Evolutionary conservation across 2,113 vertebrate genomes (phyloP), one percentile per base, ranked within the genome.

Genomic region (Ammodytes dubius): DNA sequence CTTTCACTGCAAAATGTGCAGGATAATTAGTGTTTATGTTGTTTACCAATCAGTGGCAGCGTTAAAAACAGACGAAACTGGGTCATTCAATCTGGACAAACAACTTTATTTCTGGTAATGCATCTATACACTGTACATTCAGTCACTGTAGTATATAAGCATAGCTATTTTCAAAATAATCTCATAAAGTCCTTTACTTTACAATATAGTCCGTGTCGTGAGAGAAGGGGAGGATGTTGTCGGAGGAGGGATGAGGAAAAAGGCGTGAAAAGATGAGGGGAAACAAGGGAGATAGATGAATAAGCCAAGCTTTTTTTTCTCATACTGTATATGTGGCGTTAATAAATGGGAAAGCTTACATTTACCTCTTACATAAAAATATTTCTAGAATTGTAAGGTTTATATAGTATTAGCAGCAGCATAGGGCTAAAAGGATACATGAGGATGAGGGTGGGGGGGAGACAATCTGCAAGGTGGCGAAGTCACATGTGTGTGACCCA

Each of bases 61-160:
- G 27, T 27, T 27, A 47, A 61, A 82, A 72, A 49, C 5, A 68
- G n/a, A n/a, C n/a, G 14, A 88, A 91, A 84, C 14, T 63, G 83
- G 56, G 76, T 83, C 84, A n/a, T 80, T 70, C 69, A 65, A 89
- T 95, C 93, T 96, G 95, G 96, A 97, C 97, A 97, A 97, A 97
- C 96, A 96, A 95, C 96, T 97, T 98, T 98, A 97, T 97, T 97
- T 97, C 95, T 94, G 95, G 96, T 97, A 97, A 97, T 97, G 96
- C 96, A 95, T 97, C 97, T 97, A 97, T 98, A 97, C 96, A 97
- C 97, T 98, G 97, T 97, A 97, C 97, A 98, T 97, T 96, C 96
- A 97, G 96, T 97, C 96, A 97, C 95, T 96, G 96, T 96, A 95
- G 96, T 96, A 96, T 97, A 97, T 96, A 97, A 97, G 96, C 96